Percentiles rank a stretch among this genome's conserved stretches.
phyloP scores from a whole-genome alignment of 2,888 invertebrate species.

The Meloe dianella region DNA sequence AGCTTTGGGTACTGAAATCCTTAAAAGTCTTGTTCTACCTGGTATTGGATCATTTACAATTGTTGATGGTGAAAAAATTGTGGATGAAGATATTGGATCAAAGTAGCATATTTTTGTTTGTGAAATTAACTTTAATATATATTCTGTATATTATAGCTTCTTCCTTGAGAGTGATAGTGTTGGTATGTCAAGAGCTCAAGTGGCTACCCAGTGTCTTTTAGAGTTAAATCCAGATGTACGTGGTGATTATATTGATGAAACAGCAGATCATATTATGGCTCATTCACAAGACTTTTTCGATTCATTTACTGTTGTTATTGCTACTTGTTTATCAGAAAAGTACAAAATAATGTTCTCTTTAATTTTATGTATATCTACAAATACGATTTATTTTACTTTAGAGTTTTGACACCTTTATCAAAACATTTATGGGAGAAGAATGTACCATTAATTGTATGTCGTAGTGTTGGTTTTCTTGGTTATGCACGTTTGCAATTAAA shows the following conservation, averaged over 20 bases:
- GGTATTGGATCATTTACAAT: slow-evolving; percentile 93
- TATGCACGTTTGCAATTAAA: slow-evolving; percentile 85
- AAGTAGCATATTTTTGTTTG: slow-evolving; percentile 68
- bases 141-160: slow-evolving; percentile 67
- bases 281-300: slow-evolving; percentile 90
- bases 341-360: slow-evolving; percentile 39
- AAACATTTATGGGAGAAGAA: slow-evolving; percentile 83
- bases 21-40: slow-evolving; percentile 94
- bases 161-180: slow-evolving; percentile 84
- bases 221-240: slow-evolving; percentile 93
- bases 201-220: slow-evolving; percentile 79
- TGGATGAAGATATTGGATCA: slow-evolving; percentile 90
- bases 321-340: slow-evolving; percentile 78
- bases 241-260: slow-evolving; percentile 92
- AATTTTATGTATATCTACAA: too few relatives aligned
- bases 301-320: slow-evolving; percentile 86
- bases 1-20: slow-evolving; percentile 90
- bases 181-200: slow-evolving; percentile 84
- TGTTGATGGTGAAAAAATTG: slow-evolving; percentile 85
- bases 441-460: slow-evolving; percentile 85
- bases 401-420: slow-evolving; percentile 75
- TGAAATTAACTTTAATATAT: background rate
- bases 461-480: slow-evolving; percentile 91
- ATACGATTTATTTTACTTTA: slow-evolving; percentile 48
- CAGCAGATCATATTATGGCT: slow-evolving; percentile 80